Evolutionary conservation across 2,888 invertebrate genomes (phyloP), one percentile per base, ranked within the genome.

Genomic region (Noctua comes): DNA sequence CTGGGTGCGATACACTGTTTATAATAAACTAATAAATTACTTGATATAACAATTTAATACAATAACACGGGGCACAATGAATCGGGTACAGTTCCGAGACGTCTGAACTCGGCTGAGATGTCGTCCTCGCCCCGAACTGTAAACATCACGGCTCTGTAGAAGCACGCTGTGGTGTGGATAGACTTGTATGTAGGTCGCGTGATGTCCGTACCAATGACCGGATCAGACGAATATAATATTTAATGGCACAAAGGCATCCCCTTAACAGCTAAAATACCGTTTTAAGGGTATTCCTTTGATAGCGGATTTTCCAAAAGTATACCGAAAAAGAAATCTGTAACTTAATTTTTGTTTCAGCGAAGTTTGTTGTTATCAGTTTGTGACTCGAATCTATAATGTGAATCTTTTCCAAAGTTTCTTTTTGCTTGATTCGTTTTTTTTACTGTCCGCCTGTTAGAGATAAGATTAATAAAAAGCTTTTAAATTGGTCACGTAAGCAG

Each of bases 321-420:
- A 73, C 66, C 21, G 43, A 31, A 65, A 81, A 82, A 59, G 57
- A 74, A 72, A 68, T 68, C 46, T 71, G 36, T 68, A 82, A 85
- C 82, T 68, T 62, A 68, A 74, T 86, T 83, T 83, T 75, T 64
- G 57, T 76, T 77, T 74, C 10, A 18, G 18, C n/a, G 1, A 76
- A 79, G 64, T 79, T 83, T 59, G 36, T 73, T 77, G 65, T 66
- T 75, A 82, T 79, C 68, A 46, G 40, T 62, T 8, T 77, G 79
- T 75, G 83, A 72, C 73, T n/a, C 1, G 73, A 86, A 85, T 85
- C 73, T 80, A 40, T 72, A 70, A 75, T 75, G 16, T 36, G n/a
- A 13, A 2, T 68, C 68, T 62, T 64, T 70, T 68, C 10, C 31
- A 36, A 72, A 62, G 46, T 64, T 24, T 31, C 51, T 46, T 65